These are phyloP conservation scores for Timema podura DNA, from an alignment of 2,888 invertebrate genomes.

Conservation along the genomic window DNA sequence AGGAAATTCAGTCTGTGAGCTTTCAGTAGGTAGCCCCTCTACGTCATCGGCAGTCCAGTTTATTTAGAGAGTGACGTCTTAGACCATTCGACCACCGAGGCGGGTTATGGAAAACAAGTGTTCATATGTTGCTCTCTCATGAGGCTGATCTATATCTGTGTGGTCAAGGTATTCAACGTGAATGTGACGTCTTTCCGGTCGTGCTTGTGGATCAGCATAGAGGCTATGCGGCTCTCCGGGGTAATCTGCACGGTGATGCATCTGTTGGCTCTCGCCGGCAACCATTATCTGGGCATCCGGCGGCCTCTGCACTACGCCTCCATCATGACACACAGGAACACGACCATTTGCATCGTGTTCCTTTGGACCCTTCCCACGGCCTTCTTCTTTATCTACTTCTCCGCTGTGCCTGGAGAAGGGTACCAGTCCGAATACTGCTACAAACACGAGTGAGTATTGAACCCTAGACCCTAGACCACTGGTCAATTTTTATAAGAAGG, in stretches of 20 bases:
- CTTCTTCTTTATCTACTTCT: slow-evolving; percentile 51
- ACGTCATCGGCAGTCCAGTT: too few species aligned
- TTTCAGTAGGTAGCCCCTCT: too few species aligned
- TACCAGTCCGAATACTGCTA: slow-evolving; percentile 41
- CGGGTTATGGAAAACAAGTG: too few species aligned
- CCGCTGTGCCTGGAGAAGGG: slow-evolving; percentile 47
- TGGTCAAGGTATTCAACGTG: too few species aligned
- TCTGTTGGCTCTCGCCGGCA: slow-evolving; percentile 58
- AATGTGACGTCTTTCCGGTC: too few species aligned
- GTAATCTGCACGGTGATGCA: slow-evolving; percentile 60
- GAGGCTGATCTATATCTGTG: too few species aligned
- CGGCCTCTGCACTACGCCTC: slow-evolving; percentile 60
- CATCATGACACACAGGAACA: slow-evolving; percentile 52
- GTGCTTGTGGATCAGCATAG: slow-evolving; percentile 37
- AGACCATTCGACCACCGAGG: too few species aligned
- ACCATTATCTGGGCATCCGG: slow-evolving; percentile 63
- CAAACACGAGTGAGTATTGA: slow-evolving; percentile 20
- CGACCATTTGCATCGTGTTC: slow-evolving; percentile 47
- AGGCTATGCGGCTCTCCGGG: slow-evolving; percentile 52
- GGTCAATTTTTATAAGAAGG: too few species aligned
- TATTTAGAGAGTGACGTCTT: too few species aligned
- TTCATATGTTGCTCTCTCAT: too few species aligned
- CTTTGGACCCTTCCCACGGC: slow-evolving; percentile 56
- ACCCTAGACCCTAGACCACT: too few species aligned
- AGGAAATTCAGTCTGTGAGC: too few species aligned